These are phyloP conservation scores for Caenorhabditis remanei DNA, from an alignment of 1,140 invertebrate species.

Conservation along the genomic window DNA sequence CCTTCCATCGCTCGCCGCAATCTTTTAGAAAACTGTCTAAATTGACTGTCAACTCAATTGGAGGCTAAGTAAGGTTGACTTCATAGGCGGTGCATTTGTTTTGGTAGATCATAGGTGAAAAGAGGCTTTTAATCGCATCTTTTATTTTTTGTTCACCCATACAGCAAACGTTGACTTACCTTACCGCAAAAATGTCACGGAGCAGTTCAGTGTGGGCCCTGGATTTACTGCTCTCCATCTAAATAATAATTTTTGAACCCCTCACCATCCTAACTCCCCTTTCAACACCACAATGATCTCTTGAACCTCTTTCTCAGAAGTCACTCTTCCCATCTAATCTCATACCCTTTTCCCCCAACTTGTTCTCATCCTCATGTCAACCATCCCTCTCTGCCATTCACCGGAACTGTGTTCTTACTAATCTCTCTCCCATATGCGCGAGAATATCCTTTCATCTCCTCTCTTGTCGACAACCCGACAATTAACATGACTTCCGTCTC, in stretches of 20 bases:
- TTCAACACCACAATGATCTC: no score
- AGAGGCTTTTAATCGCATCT: no score
- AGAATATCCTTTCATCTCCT: background rate
- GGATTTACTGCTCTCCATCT: no score
- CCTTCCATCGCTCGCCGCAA: background rate
- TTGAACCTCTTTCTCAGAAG: background rate
- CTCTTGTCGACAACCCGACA: background rate
- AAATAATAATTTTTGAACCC: no score
- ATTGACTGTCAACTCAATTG: background rate
- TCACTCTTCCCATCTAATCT: background rate
- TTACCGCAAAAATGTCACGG: no score
- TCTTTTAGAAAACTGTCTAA: background rate
- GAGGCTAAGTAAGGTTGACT: background rate
- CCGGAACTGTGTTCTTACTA: background rate
- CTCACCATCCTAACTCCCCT: no score
- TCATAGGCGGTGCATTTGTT: background rate
- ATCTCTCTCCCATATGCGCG: background rate
- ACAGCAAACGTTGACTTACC: no score
- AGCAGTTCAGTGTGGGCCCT: no score
- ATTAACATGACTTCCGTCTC: constrained; percentile 2
- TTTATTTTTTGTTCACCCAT: no score
- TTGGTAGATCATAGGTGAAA: no score
- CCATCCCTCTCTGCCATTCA: background rate
- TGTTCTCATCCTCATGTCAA: no score
- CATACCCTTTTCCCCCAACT: background rate